Conservation (phyloP, 1,140 invertebrate species). For the Leptoteleia sp. region DNA sequence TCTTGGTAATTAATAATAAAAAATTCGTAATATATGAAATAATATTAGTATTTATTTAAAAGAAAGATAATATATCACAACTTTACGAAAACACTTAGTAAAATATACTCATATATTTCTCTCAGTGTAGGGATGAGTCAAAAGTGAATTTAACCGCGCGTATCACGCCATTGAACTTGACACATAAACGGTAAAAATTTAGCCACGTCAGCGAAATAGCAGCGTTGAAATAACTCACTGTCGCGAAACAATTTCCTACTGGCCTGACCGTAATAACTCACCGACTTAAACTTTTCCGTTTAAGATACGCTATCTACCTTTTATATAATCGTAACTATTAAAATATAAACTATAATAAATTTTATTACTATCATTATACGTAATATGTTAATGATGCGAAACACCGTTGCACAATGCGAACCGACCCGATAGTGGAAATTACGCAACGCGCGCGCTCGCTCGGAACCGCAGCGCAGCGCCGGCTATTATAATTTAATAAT, state of each 20-base stretch:
- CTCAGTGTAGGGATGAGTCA: too few relatives aligned
- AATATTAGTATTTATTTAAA: too few relatives aligned
- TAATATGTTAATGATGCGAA: conserved; percentile 53
- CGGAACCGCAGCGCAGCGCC: background rate
- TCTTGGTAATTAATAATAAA: too few relatives aligned
- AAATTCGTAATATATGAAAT: too few relatives aligned
- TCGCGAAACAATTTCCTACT: conserved; percentile 43
- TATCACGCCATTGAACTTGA: conserved; percentile 43
- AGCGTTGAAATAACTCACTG: conserved; percentile 32
- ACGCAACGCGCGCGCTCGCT: background rate
- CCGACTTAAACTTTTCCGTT: conserved; percentile 32
- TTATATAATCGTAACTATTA: conserved; percentile 55
- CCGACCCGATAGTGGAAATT: conserved; percentile 4
- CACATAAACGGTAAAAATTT: conserved; percentile 12
- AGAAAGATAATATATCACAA: too few relatives aligned
- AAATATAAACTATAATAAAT: conserved; percentile 45
- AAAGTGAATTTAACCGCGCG: conserved; percentile 23
- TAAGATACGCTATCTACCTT: conserved; percentile 28
- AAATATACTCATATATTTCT: too few relatives aligned
- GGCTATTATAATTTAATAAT: conserved; percentile 11
- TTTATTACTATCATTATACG: conserved; percentile 50
- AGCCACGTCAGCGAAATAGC: conserved; percentile 4
- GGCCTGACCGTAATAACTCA: conserved; percentile 24
- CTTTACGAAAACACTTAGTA: too few relatives aligned
- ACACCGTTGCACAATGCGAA: conserved; percentile 33